These are phyloP conservation scores for Cosmia trapezina DNA, from an alignment of 2,888 invertebrate species.

Conservation along the genomic window DNA sequence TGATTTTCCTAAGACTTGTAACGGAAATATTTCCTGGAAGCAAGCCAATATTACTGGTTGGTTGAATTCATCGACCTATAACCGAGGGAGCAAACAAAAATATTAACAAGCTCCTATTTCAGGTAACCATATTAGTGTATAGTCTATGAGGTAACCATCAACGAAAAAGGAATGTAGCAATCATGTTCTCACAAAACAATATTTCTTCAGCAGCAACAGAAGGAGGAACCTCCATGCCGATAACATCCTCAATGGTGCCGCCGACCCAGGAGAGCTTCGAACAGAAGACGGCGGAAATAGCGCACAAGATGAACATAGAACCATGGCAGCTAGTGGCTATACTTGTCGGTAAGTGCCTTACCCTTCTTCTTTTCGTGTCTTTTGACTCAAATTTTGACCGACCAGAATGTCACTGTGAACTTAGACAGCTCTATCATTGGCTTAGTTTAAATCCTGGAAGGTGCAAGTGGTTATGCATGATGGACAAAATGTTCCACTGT, in stretches of 20 bases:
- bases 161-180: background rate
- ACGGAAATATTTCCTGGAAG: slow-evolving; percentile 30
- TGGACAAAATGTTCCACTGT: background rate
- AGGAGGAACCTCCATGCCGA: slow-evolving; percentile 55
- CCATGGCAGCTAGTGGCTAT: slow-evolving; percentile 96
- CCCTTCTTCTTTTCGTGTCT: background rate
- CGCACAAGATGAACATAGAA: slow-evolving; percentile 94
- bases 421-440: background rate
- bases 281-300: slow-evolving; percentile 91
- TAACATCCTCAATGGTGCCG: slow-evolving; percentile 69
- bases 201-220: slow-evolving; percentile 57
- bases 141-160: background rate
- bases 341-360: slow-evolving; percentile 92
- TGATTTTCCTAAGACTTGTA: slow-evolving; percentile 11
- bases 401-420: background rate
- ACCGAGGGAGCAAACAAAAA: slow-evolving; percentile 20
- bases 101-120: slow-evolving; percentile 4
- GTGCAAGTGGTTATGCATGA: background rate
- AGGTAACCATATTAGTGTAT: too few species aligned
- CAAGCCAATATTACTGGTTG: slow-evolving; percentile 26
- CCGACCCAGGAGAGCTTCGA: slow-evolving; percentile 87
- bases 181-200: slow-evolving; percentile 30
- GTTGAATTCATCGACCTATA: slow-evolving; percentile 20
- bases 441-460: background rate
- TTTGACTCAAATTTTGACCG: background rate